Conservation (phyloP, 2,113 vertebrate species). For the Pachypanchax playfairii region DNA sequence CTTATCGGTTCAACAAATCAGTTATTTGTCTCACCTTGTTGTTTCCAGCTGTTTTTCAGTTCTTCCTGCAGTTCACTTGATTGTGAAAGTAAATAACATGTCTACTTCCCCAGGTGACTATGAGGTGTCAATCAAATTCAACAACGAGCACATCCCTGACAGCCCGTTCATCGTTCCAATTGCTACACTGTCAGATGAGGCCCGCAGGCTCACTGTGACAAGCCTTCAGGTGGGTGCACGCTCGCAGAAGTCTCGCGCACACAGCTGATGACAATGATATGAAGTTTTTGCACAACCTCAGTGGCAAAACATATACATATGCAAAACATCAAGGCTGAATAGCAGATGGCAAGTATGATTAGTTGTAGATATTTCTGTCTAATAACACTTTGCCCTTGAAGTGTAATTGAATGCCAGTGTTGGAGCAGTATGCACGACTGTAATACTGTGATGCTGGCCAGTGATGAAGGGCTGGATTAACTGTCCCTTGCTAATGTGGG, state of each 20-base stretch:
- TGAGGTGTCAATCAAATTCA: slow-evolving; percentile 98
- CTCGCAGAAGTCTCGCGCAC: not conserved
- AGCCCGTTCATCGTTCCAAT: slow-evolving; percentile 96
- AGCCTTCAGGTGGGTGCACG: slow-evolving; percentile 87
- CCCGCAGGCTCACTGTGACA: slow-evolving; percentile 91
- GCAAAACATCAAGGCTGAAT: slow-evolving; percentile 13
- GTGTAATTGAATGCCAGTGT: slow-evolving; percentile 56
- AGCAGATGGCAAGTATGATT: slow-evolving; percentile 28
- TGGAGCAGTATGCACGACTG: slow-evolving; percentile 34
- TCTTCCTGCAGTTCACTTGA: slow-evolving; percentile 31
- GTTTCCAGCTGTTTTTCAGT: slow-evolving; percentile 8
- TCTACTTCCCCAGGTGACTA: slow-evolving; percentile 86
- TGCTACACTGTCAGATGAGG: slow-evolving; percentile 91
- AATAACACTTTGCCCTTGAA: slow-evolving; percentile 58
- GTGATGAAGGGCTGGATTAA: slow-evolving; percentile 74
- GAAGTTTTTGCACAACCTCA: slow-evolving; percentile 14
- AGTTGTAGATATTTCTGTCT: slow-evolving; percentile 42
- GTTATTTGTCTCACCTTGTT: not conserved
- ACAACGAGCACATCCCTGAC: slow-evolving; percentile 96
- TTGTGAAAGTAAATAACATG: slow-evolving; percentile 45
- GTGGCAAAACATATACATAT: slow-evolving; percentile 16
- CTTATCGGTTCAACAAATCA: too few relatives aligned
- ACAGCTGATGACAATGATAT: slow-evolving; percentile 5
- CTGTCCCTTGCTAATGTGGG: slow-evolving; percentile 65
- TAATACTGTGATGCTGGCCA: slow-evolving; percentile 59